Evolutionary conservation across 2,888 invertebrate genomes (phyloP), one percentile per base, ranked within the genome.

Genomic region (Ophioninae sp.): DNA sequence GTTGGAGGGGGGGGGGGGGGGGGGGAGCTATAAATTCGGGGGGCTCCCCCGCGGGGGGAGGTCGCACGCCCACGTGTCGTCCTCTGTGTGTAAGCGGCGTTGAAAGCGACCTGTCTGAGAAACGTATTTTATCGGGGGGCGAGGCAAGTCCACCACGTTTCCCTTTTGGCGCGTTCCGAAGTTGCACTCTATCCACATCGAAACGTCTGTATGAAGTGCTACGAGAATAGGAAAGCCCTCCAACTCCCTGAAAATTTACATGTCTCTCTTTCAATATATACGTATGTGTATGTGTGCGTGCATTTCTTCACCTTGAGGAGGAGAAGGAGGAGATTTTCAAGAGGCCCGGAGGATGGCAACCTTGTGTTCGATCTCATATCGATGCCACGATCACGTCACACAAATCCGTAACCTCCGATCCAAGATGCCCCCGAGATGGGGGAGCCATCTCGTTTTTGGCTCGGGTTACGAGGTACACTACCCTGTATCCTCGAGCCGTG

Each of bases 101-200:
- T 86, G 86, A 84, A 83, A 85, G 80, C 81, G 68, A 59, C 73
- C 67, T 65, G 83, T 83, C 82, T 84, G 67, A 85, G 69, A 86
- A 83, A 83, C 84, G 85, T 87, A 87, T 87, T 88, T 89, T 88
- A 88, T 87, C 86, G 86, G 39, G 39, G 81, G 72, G 83, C 85
- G 82, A 84, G 83, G 86, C 83, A 82, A 86, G 79, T 86, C 86
- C 82, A 44, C 86, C 86, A n/a, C n/a, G 84, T 86, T 90, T 91
- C 90, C 90, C 89, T 87, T 90, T 89, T 89, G 89, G 89, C 89
- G 88, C 88, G 86, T 67, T 79, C 72, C 77, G 85, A 84, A 85
- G 86, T 87, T 85, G 72, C 75, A 86, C 85, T 85, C 82, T 85
- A 69, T 72, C 44, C 44, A 64, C 62, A 70, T 57, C 78, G 64